These are phyloP conservation scores for Megaptera novaeangliae DNA, from an alignment of 2,113 vertebrate genomes.

Conservation along the genomic window DNA sequence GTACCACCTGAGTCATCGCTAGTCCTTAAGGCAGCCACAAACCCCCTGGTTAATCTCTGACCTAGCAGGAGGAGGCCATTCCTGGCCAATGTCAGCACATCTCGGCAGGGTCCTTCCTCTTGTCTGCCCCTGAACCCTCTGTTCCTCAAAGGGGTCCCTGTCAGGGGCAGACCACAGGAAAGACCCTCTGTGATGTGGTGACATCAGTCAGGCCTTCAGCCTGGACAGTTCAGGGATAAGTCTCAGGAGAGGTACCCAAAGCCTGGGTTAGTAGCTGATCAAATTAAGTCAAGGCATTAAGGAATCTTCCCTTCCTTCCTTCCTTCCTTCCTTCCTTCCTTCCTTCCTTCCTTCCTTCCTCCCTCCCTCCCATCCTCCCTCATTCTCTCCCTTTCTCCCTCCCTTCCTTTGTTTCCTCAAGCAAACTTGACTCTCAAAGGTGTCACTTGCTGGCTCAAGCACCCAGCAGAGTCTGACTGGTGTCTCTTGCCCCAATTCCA, in stretches of 20 bases:
- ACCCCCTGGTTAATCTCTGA: background rate
- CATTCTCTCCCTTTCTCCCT: too few relatives aligned
- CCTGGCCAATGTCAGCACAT: background rate
- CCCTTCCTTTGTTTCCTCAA: background rate
- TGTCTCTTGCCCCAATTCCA: background rate
- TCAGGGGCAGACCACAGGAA: background rate
- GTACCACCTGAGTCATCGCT: too few relatives aligned
- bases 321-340: too few relatives aligned
- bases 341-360: too few relatives aligned
- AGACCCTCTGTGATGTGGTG: background rate
- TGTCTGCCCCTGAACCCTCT: background rate
- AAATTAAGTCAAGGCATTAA: background rate
- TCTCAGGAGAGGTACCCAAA: background rate
- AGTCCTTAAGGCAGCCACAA: background rate
- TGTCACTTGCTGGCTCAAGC: background rate
- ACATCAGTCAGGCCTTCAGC: background rate
- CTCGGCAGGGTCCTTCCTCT: background rate
- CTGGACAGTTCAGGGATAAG: background rate
- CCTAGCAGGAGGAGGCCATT: background rate
- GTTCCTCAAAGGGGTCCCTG: background rate
- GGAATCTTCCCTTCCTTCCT: background rate
- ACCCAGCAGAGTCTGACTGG: background rate
- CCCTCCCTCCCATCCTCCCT: background rate
- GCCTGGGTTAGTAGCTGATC: background rate
- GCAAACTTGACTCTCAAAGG: background rate